These are phyloP conservation scores for Hypsopygia costalis DNA, from an alignment of 2,888 invertebrate genomes.

Conservation along the genomic window DNA sequence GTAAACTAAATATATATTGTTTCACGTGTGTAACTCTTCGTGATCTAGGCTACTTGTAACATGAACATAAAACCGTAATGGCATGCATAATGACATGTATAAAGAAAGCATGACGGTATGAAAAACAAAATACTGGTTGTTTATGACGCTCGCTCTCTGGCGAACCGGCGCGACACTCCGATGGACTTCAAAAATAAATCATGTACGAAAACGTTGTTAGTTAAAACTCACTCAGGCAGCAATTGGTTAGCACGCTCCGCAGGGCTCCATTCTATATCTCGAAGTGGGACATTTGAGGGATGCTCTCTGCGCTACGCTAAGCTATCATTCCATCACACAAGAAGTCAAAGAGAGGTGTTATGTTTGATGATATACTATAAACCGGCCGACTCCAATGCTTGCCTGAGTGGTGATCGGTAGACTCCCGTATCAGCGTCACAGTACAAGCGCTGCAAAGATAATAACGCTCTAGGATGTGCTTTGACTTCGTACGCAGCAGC, in stretches of 20 bases:
- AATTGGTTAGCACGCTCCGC: conserved; percentile 73
- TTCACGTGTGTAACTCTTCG: conserved; percentile 35
- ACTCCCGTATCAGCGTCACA: conserved; percentile 85
- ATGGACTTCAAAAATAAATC: conserved; percentile 80
- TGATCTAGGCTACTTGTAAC: conserved; percentile 51
- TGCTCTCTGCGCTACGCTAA: conserved; percentile 60
- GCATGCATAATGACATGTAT: conserved; percentile 68
- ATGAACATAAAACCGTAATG: conserved; percentile 58
- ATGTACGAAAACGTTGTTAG: conserved; percentile 60
- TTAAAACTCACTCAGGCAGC: conserved; percentile 80
- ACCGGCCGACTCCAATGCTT: conserved; percentile 83
- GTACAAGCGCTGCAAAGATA: conserved; percentile 90
- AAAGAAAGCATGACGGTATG: conserved; percentile 69
- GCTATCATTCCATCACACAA: conserved; percentile 77
- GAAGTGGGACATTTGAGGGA: conserved; percentile 42
- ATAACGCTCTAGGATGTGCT: conserved; percentile 73
- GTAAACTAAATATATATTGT: conserved; percentile 38
- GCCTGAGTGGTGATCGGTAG: conserved; percentile 89
- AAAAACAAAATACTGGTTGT: conserved; percentile 35
- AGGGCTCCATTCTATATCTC: conserved; percentile 44
- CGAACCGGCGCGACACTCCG: conserved; percentile 35
- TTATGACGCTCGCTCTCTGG: conserved; percentile 27
- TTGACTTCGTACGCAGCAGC: conserved; percentile 42
- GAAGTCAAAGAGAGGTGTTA: conserved; percentile 69
- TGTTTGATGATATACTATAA: conserved; percentile 73